These are phyloP conservation scores for Falco punctatus DNA, from an alignment of 2,113 vertebrate genomes.

Conservation along the genomic window DNA sequence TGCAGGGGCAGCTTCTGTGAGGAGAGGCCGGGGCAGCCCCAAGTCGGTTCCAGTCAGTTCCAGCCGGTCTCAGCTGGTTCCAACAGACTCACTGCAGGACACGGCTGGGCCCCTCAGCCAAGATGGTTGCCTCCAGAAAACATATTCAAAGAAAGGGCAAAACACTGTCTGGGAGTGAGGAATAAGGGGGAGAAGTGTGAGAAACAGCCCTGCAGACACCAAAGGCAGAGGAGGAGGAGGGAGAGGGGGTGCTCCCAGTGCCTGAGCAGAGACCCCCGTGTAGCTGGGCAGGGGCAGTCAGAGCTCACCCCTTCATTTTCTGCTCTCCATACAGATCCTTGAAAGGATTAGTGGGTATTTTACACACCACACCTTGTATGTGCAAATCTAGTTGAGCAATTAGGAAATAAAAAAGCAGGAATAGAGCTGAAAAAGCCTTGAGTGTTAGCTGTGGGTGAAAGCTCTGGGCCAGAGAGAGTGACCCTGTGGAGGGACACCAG, in stretches of 20 bases:
- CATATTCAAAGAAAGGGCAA: background rate
- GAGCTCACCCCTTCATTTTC: background rate
- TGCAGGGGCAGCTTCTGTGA: background rate
- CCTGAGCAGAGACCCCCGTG: fast-evolving
- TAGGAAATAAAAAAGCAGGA: background rate
- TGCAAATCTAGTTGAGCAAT: background rate
- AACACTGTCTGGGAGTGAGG: background rate
- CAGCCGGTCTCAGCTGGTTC: fast-evolving
- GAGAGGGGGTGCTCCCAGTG: fast-evolving
- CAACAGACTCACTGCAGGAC: fast-evolving
- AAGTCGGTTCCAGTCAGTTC: fast-evolving
- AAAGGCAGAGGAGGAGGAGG: background rate
- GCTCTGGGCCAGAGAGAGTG: background rate
- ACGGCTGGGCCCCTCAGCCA: background rate
- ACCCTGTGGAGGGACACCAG: fast-evolving
- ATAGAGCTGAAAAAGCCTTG: background rate
- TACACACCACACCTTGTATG: background rate
- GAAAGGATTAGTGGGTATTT: background rate
- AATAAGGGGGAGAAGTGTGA: fast-evolving
- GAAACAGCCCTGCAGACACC: background rate
- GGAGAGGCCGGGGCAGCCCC: fast-evolving
- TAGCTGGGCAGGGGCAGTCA: fast-evolving
- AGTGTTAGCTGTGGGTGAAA: background rate
- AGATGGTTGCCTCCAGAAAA: background rate
- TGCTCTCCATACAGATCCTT: background rate